phyloP scores from a whole-genome alignment of 1,140 invertebrate genomes.

The Stegodyphus dumicola region DNA sequence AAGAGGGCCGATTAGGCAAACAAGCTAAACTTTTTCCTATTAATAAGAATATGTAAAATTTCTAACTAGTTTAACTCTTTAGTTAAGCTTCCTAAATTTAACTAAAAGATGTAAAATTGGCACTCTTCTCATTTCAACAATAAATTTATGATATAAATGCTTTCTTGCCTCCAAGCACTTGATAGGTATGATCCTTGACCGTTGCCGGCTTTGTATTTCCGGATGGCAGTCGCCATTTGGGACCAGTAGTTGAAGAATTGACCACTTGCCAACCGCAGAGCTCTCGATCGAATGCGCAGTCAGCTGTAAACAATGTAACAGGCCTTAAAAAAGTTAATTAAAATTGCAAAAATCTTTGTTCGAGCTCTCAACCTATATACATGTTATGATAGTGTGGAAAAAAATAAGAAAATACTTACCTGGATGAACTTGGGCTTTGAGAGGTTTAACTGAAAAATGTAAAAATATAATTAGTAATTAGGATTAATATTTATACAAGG shows the following conservation, averaged over 20 bases:
- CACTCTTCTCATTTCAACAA: too few species aligned
- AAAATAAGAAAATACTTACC: background rate
- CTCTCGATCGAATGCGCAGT: slow-evolving; percentile 55
- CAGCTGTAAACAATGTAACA: slow-evolving; percentile 1
- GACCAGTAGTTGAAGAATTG: slow-evolving; percentile 14
- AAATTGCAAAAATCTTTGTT: slow-evolving; percentile 5
- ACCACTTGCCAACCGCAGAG: slow-evolving; percentile 51
- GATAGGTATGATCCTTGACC: slow-evolving; percentile 57
- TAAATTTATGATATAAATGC: too few species aligned
- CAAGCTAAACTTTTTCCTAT: too few species aligned
- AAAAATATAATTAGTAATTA: too few species aligned
- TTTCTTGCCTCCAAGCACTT: slow-evolving; percentile 47
- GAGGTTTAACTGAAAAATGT: slow-evolving; percentile 41
- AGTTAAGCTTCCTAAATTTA: too few species aligned
- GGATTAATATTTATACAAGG: too few species aligned
- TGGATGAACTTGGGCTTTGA: slow-evolving; percentile 33
- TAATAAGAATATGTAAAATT: too few species aligned
- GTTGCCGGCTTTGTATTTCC: slow-evolving; percentile 50
- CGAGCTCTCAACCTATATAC: background rate
- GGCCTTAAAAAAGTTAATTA: background rate
- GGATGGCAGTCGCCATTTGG: slow-evolving; percentile 49
- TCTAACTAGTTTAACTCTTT: too few species aligned
- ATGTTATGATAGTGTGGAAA: background rate
- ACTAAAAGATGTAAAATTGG: too few species aligned
- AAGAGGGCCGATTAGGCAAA: too few species aligned